Conservation (phyloP, 2,113 vertebrate species). For the Sander vitreus region DNA sequence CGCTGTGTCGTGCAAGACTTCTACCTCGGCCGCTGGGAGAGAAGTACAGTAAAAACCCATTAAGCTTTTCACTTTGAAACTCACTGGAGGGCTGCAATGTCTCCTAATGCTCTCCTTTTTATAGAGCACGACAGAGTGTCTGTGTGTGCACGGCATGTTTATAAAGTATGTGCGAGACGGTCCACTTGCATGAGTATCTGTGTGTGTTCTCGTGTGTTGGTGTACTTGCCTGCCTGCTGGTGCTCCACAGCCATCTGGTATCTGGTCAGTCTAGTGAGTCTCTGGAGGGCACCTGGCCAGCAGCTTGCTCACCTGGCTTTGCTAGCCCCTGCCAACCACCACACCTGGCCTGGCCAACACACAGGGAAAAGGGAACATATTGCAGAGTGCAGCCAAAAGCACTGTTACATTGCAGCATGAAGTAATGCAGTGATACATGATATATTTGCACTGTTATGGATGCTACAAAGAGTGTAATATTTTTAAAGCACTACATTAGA, state of each 20-base stretch:
- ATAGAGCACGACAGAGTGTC: constrained; percentile 27
- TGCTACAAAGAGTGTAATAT: neutral
- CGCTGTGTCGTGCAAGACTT: constrained; percentile 55
- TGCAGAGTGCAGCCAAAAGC: constrained; percentile 51
- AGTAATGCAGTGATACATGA: constrained; percentile 19
- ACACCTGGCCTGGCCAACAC: constrained; percentile 69
- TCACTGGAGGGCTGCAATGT: constrained; percentile 62
- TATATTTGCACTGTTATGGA: constrained; percentile 1
- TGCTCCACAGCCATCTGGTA: constrained; percentile 76
- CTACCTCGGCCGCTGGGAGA: constrained; percentile 34
- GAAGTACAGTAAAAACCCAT: constrained; percentile 71
- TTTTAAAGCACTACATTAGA: neutral
- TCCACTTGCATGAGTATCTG: constrained; percentile 37
- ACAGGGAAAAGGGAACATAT: constrained; percentile 52
- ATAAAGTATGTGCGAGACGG: constrained; percentile 11
- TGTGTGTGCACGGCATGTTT: neutral
- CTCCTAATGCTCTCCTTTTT: constrained; percentile 62
- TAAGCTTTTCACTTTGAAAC: constrained; percentile 64
- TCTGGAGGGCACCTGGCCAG: constrained; percentile 79
- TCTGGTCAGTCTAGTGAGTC: constrained; percentile 74
- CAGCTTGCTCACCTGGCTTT: constrained; percentile 79
- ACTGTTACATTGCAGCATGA: constrained; percentile 29
- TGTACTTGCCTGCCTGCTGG: constrained; percentile 53
- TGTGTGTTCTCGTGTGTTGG: neutral
- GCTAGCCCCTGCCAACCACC: constrained; percentile 67